phyloP scores from a whole-genome alignment of 2,113 vertebrate genomes.

The Cololabis saira region DNA sequence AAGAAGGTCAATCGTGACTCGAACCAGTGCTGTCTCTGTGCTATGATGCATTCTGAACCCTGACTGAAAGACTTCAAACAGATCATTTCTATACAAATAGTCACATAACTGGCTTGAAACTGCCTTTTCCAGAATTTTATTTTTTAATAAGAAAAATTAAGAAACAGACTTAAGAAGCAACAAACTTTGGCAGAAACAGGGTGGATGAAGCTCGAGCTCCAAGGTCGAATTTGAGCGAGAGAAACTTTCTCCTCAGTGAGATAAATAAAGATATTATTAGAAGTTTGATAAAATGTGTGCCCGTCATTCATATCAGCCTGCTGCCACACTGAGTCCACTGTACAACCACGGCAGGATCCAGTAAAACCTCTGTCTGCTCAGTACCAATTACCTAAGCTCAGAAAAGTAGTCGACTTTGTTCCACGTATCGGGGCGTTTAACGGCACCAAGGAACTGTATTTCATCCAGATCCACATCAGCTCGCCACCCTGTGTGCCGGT shows the following conservation, averaged over 20 bases:
- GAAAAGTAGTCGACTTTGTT: constrained; percentile 7
- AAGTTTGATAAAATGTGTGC: neutral
- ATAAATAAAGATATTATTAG: neutral
- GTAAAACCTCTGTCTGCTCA: constrained; percentile 15
- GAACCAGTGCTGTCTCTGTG: too few relatives aligned
- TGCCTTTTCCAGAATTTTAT: too few relatives aligned
- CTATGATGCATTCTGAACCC: too few relatives aligned
- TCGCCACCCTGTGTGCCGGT: constrained; percentile 47
- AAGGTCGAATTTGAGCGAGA: neutral
- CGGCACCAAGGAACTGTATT: constrained; percentile 34
- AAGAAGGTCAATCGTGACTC: too few relatives aligned
- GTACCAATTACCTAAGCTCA: constrained; percentile 15
- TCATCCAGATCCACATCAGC: constrained; percentile 53
- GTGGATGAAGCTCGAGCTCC: neutral
- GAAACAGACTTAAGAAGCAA: too few relatives aligned
- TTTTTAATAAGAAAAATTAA: too few relatives aligned
- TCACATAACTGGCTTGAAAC: too few relatives aligned
- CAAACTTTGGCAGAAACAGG: constrained; percentile 20
- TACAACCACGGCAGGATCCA: constrained; percentile 8
- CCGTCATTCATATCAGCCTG: constrained; percentile 13
- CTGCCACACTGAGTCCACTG: neutral
- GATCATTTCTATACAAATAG: too few relatives aligned
- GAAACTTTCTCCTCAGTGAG: constrained; percentile 4
- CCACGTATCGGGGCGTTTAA: constrained; percentile 27
- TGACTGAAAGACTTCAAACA: too few relatives aligned